These are phyloP conservation scores for Drosophila limbata DNA, from an alignment of 2,888 invertebrate genomes.

Conservation along the genomic window DNA sequence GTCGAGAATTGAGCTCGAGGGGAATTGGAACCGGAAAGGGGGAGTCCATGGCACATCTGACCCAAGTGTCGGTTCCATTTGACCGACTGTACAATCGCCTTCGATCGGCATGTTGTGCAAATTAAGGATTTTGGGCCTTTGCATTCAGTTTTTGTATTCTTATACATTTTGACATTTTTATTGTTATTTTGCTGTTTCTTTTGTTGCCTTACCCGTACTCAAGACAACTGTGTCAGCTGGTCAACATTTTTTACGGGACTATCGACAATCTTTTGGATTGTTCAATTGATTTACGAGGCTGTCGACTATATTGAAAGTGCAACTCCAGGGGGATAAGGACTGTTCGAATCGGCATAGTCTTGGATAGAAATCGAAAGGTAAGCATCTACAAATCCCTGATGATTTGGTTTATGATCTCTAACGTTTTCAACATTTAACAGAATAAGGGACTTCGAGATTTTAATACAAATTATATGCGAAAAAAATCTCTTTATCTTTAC, in stretches of 20 bases:
- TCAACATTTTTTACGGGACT: constrained; percentile 62
- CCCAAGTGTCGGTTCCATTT: constrained; percentile 52
- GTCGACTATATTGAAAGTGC: constrained; percentile 23
- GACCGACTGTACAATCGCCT: constrained; percentile 63
- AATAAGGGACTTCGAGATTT: too few relatives aligned
- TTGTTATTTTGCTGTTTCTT: constrained; percentile 26
- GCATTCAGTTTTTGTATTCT: constrained; percentile 27
- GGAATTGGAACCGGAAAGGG: background rate
- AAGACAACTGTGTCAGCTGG: constrained; percentile 58
- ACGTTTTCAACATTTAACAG: background rate
- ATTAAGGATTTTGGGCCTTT: constrained; percentile 56
- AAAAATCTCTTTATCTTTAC: too few relatives aligned
- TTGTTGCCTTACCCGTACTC: constrained; percentile 5
- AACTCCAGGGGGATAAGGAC: constrained; percentile 8
- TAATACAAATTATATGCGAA: too few relatives aligned
- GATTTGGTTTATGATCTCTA: background rate
- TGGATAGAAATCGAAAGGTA: background rate
- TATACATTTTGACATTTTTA: constrained; percentile 55
- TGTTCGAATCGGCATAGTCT: background rate
- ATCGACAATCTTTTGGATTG: constrained; percentile 56
- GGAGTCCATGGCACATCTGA: constrained; percentile 19
- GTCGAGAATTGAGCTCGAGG: constrained; percentile 13
- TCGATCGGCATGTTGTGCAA: constrained; percentile 59
- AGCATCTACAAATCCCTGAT: background rate
- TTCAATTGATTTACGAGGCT: constrained; percentile 48